Evolutionary conservation across 2,888 invertebrate species (phyloP), one percentile per base, ranked within the genome.

Genomic region (Erebia ligea): DNA sequence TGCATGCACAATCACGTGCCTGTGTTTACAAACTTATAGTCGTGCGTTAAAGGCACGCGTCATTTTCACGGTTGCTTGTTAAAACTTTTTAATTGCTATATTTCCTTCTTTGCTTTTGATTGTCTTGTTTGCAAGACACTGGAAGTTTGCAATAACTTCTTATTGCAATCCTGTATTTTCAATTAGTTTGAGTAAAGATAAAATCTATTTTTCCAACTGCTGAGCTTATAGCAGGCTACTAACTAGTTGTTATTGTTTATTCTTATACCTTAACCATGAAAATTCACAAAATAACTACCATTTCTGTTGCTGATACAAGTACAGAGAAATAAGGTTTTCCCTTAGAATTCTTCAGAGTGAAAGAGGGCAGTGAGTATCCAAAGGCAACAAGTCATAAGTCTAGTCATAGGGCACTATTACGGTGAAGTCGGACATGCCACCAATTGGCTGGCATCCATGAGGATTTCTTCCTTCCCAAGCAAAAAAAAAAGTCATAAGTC

Each of bases 31-130:
- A 69, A 66, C 42, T 65, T 42, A 59, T 25, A 52, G 40, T 56
- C 67, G 61, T 61, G 59, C 56, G 62, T 62, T 56, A 34, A 19
- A 45, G 61, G 67, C 70, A 67, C 62, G 70, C 70, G 70, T 57
- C 54, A 54, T 65, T 52, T 57, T 56, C 56, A 66, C 56, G 54
- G 56, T 57, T 21, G 56, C 66, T 66, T 56, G 56, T 21, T 56
- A 56, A 66, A 66, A 56, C 52, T 64, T 64, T 63, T 64, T 64
- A 66, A 66, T 56, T 56, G 56, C 66, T 17, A 52, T 52, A 56
- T 65, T 65, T 54, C 56, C 65, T 66, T 21, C 52, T 64, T 54
- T 40, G 64, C 52, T 54, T 64, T 40, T 64, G 9, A 54, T 64
- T 62, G 45, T 21, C 48, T 62, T 48, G 21, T 62, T 62, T 13